Evolutionary conservation across 2,888 invertebrate species (phyloP), one percentile per base, ranked within the genome.

Genomic region (Mythimna lalbum): DNA sequence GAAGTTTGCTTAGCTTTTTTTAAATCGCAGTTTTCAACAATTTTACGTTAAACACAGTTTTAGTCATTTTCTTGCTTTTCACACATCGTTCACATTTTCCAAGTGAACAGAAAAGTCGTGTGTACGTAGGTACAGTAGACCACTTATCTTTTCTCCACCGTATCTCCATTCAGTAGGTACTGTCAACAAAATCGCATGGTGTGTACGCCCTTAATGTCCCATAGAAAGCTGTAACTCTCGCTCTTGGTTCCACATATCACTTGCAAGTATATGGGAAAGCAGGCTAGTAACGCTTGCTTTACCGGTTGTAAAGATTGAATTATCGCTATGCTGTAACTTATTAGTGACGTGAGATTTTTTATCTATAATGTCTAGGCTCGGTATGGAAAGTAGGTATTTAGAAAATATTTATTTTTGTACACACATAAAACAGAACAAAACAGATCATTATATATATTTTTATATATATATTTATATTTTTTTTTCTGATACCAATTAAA

Each of bases 171-270:
- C 63, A 59, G 33, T 27, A 56, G 33, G 21, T 27, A 81, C 36
- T 63, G 21, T 65, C 62, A 68, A 56, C 56, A 63, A 81, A 81
- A 69, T 59, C 43, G 1, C 21, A 56, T 59, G 17, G 56, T 66
- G 39, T 57, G 27, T 47, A 68, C 27, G 79, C 85, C 83, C 83
- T 82, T 84, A 82, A 85, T 82, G 33, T 69, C 19, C 36, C 52
- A 39, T 83, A 80, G 83, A 83, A 83, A 83, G 86, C 73, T 12
- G 52, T 71, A 61, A 80, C 83, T 85, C 73, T 85, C 81, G 66
- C 77, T 71, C 59, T 64, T 71, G 73, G 68, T 69, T 56, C 69
- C 72, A 80, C 63, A 77, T 78, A 67, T 75, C 31, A 69, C 63
- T 63, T 70, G 71, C 53, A 63, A 75, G 53, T 68, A 23, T 71